These are phyloP conservation scores for Trachelus iudaicus DNA, from an alignment of 2,888 invertebrate species.

Conservation along the genomic window DNA sequence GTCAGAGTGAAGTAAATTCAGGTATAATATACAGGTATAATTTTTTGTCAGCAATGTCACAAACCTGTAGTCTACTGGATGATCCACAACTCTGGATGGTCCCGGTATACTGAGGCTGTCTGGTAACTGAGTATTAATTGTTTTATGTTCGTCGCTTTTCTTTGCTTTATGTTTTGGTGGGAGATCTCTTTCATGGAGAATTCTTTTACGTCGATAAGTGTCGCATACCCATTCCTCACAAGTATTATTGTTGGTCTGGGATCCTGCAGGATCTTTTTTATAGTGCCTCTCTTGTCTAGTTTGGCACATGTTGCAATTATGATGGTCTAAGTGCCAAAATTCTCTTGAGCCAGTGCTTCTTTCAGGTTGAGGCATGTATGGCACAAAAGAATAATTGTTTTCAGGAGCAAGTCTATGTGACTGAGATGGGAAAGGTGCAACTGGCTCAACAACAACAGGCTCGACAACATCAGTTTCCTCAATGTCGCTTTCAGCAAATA, in stretches of 20 bases:
- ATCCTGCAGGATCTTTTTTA: conserved; percentile 28
- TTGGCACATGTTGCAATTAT: conserved; percentile 48
- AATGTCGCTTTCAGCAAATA: conserved; percentile 75
- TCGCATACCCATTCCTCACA: conserved; percentile 32
- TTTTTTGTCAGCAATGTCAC: not conserved
- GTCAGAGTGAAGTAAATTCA: not conserved
- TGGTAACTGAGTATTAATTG: conserved; percentile 35
- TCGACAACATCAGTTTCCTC: conserved; percentile 67
- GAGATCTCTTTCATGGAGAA: conserved; percentile 37
- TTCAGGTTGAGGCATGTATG: conserved; percentile 40
- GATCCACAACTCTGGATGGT: conserved; percentile 55
- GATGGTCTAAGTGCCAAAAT: conserved; percentile 38
- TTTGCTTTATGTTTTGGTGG: conserved; percentile 39
- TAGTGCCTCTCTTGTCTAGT: conserved; percentile 39
- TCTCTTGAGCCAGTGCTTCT: conserved; percentile 34
- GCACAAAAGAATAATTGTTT: conserved; percentile 43
- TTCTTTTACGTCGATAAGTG: conserved; percentile 41
- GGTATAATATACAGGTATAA: not conserved
- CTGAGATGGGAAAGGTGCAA: conserved; percentile 43
- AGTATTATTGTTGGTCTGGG: conserved; percentile 12
- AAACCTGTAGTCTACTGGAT: conserved; percentile 54
- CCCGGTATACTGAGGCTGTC: conserved; percentile 53
- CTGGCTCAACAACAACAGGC: conserved; percentile 21
- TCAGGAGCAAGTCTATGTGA: conserved; percentile 33
- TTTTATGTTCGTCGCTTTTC: conserved; percentile 37